Percentiles rank a stretch among this genome's conserved stretches.
phyloP scores from a whole-genome alignment of 1,140 invertebrate species.

The Trissolcus basalis region DNA sequence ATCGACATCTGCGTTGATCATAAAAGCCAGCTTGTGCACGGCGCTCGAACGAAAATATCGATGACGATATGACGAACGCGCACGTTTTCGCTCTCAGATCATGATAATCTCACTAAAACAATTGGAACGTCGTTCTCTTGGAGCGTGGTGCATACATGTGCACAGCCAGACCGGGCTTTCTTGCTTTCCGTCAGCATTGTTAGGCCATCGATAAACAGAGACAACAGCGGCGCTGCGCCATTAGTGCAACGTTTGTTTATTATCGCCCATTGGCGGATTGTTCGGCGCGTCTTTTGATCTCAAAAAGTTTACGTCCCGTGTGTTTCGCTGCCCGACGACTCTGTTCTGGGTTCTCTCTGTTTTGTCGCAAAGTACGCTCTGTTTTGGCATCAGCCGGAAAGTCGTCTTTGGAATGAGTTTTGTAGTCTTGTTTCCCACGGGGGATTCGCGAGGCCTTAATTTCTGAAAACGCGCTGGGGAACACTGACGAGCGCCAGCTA shows the following conservation, averaged over 20 bases:
- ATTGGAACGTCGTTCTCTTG: constrained; percentile 17
- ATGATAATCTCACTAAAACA: constrained; percentile 39
- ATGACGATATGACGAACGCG: constrained; percentile 20
- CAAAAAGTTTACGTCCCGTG: constrained; percentile 20
- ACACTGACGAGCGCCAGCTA: constrained; percentile 54
- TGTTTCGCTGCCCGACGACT: too few species aligned
- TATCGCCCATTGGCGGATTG: constrained; percentile 46
- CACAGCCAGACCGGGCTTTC: constrained; percentile 8
- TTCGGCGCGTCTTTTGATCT: constrained; percentile 54
- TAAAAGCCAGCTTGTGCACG: constrained; percentile 21
- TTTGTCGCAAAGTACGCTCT: too few species aligned
- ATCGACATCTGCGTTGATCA: constrained; percentile 22
- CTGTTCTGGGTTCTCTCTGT: too few species aligned
- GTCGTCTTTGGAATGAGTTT: constrained; percentile 53
- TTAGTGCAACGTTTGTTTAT: constrained; percentile 41
- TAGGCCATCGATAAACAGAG: constrained; percentile 18
- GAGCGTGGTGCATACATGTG: not conserved
- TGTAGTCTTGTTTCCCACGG: constrained; percentile 36
- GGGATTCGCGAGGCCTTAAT: constrained; percentile 54
- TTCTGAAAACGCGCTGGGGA: constrained; percentile 29
- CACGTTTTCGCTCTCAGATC: constrained; percentile 8
- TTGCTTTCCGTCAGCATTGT: constrained; percentile 17
- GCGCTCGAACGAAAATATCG: constrained; percentile 38
- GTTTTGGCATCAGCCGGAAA: constrained; percentile 20
- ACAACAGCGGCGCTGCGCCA: constrained; percentile 24